Evolutionary conservation across 2,888 invertebrate genomes (phyloP), one percentile per base, ranked within the genome.

Genomic region (Lagria hirta): DNA sequence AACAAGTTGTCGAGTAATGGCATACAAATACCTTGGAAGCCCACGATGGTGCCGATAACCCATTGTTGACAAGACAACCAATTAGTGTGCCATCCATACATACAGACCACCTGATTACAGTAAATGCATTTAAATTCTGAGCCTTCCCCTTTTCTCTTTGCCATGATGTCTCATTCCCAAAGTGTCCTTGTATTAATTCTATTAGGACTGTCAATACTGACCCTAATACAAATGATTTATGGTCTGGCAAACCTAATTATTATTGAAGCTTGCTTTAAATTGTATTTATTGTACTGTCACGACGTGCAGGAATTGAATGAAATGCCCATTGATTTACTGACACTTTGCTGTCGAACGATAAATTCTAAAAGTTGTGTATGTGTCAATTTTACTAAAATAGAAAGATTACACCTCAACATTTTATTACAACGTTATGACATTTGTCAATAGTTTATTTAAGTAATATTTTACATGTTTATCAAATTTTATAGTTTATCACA

Each of bases 161-260:
- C 52, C 51, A 47, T 57, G 55, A 53, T 54, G 51, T 53, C 52
- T 54, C 37, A 34, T 54, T 60, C 54, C 51, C 57, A 57, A 45
- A 53, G 43, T 48, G 45, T 34, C 45, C 43, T n/a, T 53, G 52
- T 49, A 43, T 45, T n/a, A 47, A 52, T 57, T 58, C 52, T 49
- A 53, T 47, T 49, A 42, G 36, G 26, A 50, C 34, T 52, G 54
- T 54, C 55, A 51, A 48, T 33, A 43, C 42, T 51, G 57, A 58
- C 61, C 61, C 58, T 54, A 52, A 54, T 57, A 43, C 37, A 15
- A 35, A 48, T 64, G 62, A 62, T 64, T 61, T 61, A 64, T 57
- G 58, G 52, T 32, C 56, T 42, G 23, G 37, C 44, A 47, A 48
- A 52, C 49, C 57, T 60, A 61, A 62, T 62, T 34, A n/a, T n/a